Evolutionary conservation across 2,797 vertebrate species (phyloP), one percentile per base, ranked within the genome.

Genomic region (Phataginus tricuspis): DNA sequence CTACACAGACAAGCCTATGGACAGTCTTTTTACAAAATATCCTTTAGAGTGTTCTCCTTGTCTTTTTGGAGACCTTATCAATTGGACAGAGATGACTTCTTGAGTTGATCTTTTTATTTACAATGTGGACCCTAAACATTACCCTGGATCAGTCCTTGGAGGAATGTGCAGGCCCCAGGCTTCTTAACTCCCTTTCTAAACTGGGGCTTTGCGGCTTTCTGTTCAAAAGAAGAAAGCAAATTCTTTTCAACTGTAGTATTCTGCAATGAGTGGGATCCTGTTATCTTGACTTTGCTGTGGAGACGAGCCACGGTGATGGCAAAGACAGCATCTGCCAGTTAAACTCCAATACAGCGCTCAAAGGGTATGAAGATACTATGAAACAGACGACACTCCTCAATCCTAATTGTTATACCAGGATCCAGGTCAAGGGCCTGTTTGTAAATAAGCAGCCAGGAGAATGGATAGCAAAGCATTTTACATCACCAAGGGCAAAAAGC

Each of bases 301-400:
- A 91, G 86, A 96, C 86, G 68, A 74, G 86, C 31, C 34, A 53
- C 51, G 21, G 23, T 77, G 42, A 79, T n/a, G 18, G 34, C 68
- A 53, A 75, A 94, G 94, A 95, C 59, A 90, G 75, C 74, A 82
- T 77, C 90, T 27, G 71, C 57, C 95, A 97, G 95, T 97, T 96
- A 96, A 96, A 93, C 45, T 42, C 83, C 87, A 89, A 80, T 55
- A 69, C 27, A 78, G 74, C 9, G 9, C 90, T 97, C 90, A 96
- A 96, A 97, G 92, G 95, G 80, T 86, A 61, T 53, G 94, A 96
- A 96, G 96, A 96, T 66, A 85, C 97, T 97, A 96, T 83, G 86
- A 89, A 97, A 85, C 89, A 95, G 92, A 96, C 87, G 94, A 97
- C 66, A 92, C 89, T 39, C 74, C 86, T 96, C 92, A 94, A 75